These are phyloP conservation scores for Cephus nigrinus DNA, from an alignment of 2,888 invertebrate species.

Conservation along the genomic window DNA sequence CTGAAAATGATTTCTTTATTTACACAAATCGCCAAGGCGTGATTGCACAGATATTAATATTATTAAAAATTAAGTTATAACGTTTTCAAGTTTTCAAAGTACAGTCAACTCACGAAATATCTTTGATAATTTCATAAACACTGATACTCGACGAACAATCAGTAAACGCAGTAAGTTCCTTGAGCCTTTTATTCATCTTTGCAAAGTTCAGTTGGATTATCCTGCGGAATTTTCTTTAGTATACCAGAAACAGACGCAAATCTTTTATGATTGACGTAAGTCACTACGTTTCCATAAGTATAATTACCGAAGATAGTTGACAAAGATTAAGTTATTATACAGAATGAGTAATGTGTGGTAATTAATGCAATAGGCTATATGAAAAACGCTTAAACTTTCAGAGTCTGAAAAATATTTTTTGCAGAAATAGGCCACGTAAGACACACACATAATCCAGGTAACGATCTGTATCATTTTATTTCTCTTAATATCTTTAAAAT, in stretches of 20 bases:
- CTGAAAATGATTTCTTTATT: not conserved
- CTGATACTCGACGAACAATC: not conserved
- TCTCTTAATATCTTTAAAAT: not conserved
- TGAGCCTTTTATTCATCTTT: not conserved
- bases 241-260: not conserved
- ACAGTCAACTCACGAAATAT: not conserved
- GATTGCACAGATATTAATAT: not conserved
- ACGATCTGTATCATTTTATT: not conserved
- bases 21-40: not conserved
- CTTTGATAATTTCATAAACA: not conserved
- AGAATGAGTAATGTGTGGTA: not conserved
- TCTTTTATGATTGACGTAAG: not conserved
- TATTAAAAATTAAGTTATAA: too few relatives aligned
- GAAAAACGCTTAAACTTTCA: too few relatives aligned
- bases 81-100: not conserved
- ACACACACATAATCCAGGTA: not conserved
- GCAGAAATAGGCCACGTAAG: accelerated
- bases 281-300: not conserved
- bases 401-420: too few relatives aligned
- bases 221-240: not conserved
- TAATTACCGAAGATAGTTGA: not conserved
- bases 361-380: accelerated
- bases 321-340: not conserved
- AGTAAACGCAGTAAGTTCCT: not conserved
- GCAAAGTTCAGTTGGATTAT: not conserved